A percentile compares a stretch with the other conserved stretches of the same genome.
Conservation (phyloP, 2,888 invertebrate genomes). For the Zaprionus obscuricornis region DNA sequence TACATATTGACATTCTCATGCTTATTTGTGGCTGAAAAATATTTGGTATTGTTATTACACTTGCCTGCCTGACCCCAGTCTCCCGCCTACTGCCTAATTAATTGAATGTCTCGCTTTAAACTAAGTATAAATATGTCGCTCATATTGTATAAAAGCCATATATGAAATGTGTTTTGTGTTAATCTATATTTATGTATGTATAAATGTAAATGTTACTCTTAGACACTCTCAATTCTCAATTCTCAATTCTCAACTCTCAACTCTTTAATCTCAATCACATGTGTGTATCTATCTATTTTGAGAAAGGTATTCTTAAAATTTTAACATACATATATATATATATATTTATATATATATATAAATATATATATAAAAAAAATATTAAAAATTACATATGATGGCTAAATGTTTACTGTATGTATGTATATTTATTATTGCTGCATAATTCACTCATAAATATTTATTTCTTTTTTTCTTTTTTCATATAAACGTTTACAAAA, state of each 20-base stretch:
- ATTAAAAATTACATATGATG: slow-evolving; percentile 56
- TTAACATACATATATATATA: slow-evolving; percentile 34
- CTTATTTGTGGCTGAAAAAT: slow-evolving; percentile 41
- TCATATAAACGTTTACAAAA: slow-evolving; percentile 80
- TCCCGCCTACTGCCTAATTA: slow-evolving; percentile 26
- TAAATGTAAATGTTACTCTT: slow-evolving; percentile 51
- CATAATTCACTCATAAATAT: slow-evolving; percentile 82
- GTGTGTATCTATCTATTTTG: slow-evolving; percentile 41
- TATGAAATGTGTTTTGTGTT: slow-evolving; percentile 50
- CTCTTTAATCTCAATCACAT: slow-evolving; percentile 33
- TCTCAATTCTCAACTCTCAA: slow-evolving; percentile 3
- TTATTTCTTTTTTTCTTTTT: slow-evolving; percentile 82
- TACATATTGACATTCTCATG: slow-evolving; percentile 42
- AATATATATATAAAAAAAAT: slow-evolving; percentile 39
- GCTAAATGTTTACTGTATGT: slow-evolving; percentile 77
- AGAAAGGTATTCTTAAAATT: slow-evolving; percentile 42
- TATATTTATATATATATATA: slow-evolving; percentile 29
- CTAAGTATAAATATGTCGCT: slow-evolving; percentile 42
- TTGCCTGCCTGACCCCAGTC: slow-evolving; percentile 41
- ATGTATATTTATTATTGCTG: slow-evolving; percentile 81
- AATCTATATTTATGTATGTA: no score
- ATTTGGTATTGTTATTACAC: slow-evolving; percentile 49
- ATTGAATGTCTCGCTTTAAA: slow-evolving; percentile 41
- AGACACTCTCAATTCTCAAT: slow-evolving; percentile 18
- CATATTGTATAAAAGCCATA: slow-evolving; percentile 52